These are phyloP conservation scores for Cheilosia variabilis DNA, from an alignment of 2,888 invertebrate genomes.

Conservation along the genomic window DNA sequence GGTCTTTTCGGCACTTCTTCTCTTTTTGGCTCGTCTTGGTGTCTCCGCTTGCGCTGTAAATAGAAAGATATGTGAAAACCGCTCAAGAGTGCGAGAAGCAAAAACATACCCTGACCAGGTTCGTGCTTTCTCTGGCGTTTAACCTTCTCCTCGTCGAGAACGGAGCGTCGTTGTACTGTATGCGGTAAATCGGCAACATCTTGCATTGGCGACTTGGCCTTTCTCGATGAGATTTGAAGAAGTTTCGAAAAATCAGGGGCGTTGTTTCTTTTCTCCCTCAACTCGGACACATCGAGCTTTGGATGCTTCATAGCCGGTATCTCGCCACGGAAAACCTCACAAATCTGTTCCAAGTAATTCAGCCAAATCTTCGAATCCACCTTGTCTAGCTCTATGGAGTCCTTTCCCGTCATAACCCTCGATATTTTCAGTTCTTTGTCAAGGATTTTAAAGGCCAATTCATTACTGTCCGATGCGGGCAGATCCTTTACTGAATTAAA, in stretches of 20 bases:
- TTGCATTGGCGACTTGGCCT: conserved; percentile 82
- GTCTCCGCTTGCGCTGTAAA: conserved; percentile 82
- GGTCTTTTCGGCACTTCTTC: conserved; percentile 87
- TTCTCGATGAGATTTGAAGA: conserved; percentile 80
- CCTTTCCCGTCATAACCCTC: conserved; percentile 90
- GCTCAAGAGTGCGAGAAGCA: not conserved
- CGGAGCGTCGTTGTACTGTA: conserved; percentile 80
- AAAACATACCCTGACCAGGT: conserved; percentile 75
- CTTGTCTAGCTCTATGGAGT: conserved; percentile 84
- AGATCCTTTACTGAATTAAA: conserved; percentile 87
- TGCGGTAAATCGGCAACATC: conserved; percentile 81
- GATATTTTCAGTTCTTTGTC: conserved; percentile 92
- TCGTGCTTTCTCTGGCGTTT: conserved; percentile 82
- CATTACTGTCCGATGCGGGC: conserved; percentile 88
- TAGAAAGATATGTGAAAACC: conserved; percentile 8
- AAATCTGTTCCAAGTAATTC: conserved; percentile 94
- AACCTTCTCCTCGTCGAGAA: conserved; percentile 82
- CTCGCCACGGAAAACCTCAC: conserved; percentile 95
- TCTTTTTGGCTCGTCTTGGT: conserved; percentile 85
- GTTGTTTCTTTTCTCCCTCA: conserved; percentile 82
- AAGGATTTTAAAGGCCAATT: conserved; percentile 93
- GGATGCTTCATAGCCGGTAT: conserved; percentile 92
- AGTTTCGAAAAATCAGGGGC: conserved; percentile 82
- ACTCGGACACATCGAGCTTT: conserved; percentile 86
- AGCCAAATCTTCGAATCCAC: conserved; percentile 85